Base-by-base conservation (phyloP, 2,113 vertebrate species). In the Saguinus midas region DNA sequence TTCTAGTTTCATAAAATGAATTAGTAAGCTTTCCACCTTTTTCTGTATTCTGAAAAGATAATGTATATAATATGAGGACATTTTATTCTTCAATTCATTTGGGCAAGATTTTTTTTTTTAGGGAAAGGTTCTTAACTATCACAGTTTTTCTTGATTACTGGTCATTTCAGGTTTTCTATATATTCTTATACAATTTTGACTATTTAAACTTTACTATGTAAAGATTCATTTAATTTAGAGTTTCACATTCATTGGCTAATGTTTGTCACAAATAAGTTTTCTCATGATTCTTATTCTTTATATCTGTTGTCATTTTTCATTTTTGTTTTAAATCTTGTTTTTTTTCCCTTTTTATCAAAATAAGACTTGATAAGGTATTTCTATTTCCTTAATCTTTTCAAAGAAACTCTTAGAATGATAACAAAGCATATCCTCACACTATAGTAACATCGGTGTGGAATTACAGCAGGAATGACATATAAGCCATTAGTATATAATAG, bases 1-100 rank as follows among this genome's bases (percentile, higher is more conserved):
- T 72, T 90, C 20, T n/a, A 52, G 6, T 61, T 93, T 84, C 83
- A 84, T 58, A 84, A 72, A 84, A 96, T 70, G n/a, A 89, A 68
- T 76, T 32, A 93, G 40, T 16, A 96, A 52, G 78, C 11, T 89
- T 89, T 83, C 23, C 21, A 76, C 27, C 8, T 68, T 88, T 84
- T 68, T 45, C 32, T 78, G 16, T 40, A 3, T 68, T 83, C 58
- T 83, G 18, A 83, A 78, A 43, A 61, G n/a, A 64, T 64, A 11
- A 2, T 16, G 7, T 18, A 32, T 32, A 25, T 64, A 45, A 81
- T 29, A 84, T 50, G 35, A 89, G 48, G 57, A n/a, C 89, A 89
- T 84, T 70, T 18, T 89, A 52, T 70, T 92, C 3, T 16, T 27
- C n/a, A 89, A 70, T 78, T 68, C 52, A 83, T 78, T 35, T 27